Conservation (phyloP, 1,140 invertebrate species). For the Drosophila prosaltans region DNA sequence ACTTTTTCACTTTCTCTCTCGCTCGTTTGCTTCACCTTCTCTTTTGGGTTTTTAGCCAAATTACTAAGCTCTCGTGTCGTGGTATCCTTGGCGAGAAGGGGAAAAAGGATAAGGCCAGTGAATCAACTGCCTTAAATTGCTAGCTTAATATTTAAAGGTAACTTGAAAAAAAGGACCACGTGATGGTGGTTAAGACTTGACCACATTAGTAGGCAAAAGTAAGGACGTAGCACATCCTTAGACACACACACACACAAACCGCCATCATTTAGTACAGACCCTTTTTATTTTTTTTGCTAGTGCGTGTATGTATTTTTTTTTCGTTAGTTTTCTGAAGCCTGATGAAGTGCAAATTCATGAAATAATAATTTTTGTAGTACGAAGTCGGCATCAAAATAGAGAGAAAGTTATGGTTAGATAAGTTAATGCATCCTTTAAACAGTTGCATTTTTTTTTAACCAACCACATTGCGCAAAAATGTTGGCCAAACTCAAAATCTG, state of each 20-base stretch:
- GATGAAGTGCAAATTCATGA: constrained; percentile 57
- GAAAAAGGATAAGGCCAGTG: constrained; percentile 11
- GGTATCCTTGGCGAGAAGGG: neutral
- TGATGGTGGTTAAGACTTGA: constrained; percentile 6
- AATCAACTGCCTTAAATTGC: constrained; percentile 41
- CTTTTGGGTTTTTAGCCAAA: constrained; percentile 41
- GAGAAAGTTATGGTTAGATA: neutral
- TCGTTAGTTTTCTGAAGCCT: constrained; percentile 16
- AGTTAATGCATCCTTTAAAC: neutral
- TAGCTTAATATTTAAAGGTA: constrained; percentile 25
- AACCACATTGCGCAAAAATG: neutral
- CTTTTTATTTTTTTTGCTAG: no score
- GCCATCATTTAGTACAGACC: no score
- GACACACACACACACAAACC: neutral
- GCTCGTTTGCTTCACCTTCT: neutral
- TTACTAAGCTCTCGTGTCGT: constrained; percentile 21
- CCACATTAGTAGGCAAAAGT: constrained; percentile 27
- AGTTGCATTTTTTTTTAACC: constrained; percentile 1
- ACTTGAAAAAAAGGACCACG: constrained; percentile 32
- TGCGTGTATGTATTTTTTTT: constrained; percentile 16
- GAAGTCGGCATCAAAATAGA: constrained; percentile 19
- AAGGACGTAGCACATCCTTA: neutral
- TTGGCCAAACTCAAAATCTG: constrained; percentile 6
- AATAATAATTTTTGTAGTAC: constrained; percentile 45
- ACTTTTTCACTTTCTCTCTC: neutral